Conservation (phyloP, 2,797 vertebrate genomes). For the Xenopus petersii region DNA sequence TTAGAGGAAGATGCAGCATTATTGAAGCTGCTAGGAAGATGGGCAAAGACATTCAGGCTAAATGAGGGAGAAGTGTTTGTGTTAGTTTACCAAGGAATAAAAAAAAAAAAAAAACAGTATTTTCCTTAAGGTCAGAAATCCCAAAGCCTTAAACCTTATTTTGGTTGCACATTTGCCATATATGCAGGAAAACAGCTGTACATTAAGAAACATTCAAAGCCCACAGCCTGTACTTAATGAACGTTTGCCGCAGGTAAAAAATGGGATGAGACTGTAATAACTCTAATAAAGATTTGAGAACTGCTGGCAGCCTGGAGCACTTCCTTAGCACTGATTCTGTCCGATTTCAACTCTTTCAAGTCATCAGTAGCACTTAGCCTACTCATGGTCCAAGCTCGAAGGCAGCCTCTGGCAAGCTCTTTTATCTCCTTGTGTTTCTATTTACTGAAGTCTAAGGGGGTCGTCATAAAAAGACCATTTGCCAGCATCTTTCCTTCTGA, state of each 20-base stretch:
- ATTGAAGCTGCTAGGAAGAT: conserved; percentile 29
- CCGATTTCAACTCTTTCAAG: conserved; percentile 32
- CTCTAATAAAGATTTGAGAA: conserved; percentile 44
- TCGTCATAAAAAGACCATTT: conserved; percentile 47
- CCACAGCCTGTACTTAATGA: conserved; percentile 21
- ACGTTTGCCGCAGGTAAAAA: conserved; percentile 29
- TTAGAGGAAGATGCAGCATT: conserved; percentile 30
- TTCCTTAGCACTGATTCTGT: conserved; percentile 34
- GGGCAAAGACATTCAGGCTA: conserved; percentile 5
- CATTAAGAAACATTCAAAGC: conserved; percentile 12
- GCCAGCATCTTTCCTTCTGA: conserved; percentile 43
- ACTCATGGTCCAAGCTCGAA: conserved; percentile 40
- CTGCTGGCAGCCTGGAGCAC: conserved; percentile 36
- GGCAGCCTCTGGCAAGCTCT: conserved; percentile 45
- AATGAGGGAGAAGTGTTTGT: background rate
- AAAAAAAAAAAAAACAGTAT: too few relatives aligned
- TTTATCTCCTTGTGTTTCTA: conserved; percentile 48
- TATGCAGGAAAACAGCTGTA: conserved; percentile 6
- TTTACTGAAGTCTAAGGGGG: conserved; percentile 47
- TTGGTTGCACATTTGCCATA: too few relatives aligned
- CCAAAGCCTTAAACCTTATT: too few relatives aligned
- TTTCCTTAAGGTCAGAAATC: too few relatives aligned
- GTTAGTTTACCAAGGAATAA: background rate
- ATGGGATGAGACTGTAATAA: conserved; percentile 35
- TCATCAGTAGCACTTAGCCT: conserved; percentile 26